Base-by-base conservation (phyloP, 2,888 invertebrate species). In the Peribatodes rhomboidaria region DNA sequence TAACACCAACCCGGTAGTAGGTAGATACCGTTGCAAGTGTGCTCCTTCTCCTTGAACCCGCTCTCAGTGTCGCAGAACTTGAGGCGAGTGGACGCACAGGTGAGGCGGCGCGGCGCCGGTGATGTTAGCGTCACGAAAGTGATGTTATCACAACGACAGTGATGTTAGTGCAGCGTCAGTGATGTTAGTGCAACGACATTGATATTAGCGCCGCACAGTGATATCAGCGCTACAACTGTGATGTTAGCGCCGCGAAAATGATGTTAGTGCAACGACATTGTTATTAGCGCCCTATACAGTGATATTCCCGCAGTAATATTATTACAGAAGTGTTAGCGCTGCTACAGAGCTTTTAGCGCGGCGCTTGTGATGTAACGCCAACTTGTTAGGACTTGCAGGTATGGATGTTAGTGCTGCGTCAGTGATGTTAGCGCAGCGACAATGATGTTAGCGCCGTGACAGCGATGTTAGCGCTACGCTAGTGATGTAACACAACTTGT, bases 1-100 rank as follows among this genome's bases (percentile, higher is more conserved):
- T 18, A 4, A 37, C 27, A 6, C 6, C 27, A 27, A 27, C 27
- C 27, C 27, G 6, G 27, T n/a, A 27, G 3, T 27, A 4, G 27
- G 8, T n/a, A 11, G 8, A 83, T 74, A 95, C 96, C 95, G 75
- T 86, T 96, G 88, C 96, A 96, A 72, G 94, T 85, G 56, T 94
- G 93, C 11, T 95, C 95, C 63, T 94, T 94, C 82, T 96, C 96
- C 59, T 92, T 92, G 71, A 94, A 96, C 0, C 96, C 96, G 58
- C 94, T 95, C 67, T 95, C 95, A 1, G 83, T 82, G 74, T 95
- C 95, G 70, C 95, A 95, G 0, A 94, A 90, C 90, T 1, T 81
- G 74, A 0, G 89, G 84, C 0, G 85, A 68, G 72, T 86, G 86
- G 10, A 90, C 88, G 11, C 86, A 80, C 3, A 90, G 86, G 63